Base-by-base conservation (phyloP, 2,888 invertebrate species). In the Amphimallon solstitiale region DNA sequence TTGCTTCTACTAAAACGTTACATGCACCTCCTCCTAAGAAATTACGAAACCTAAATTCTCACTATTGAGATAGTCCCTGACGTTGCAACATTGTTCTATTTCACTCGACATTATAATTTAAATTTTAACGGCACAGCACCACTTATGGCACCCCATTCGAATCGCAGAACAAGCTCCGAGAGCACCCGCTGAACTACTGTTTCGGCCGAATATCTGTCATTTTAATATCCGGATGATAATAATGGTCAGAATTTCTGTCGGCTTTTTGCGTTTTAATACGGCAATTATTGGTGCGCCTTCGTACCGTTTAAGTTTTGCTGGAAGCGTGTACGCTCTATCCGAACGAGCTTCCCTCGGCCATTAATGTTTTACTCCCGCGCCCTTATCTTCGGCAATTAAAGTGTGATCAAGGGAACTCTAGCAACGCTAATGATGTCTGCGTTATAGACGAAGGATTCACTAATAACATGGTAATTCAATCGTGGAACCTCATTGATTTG, bases 401-500 rank as follows among this genome's bases (percentile, higher is more conserved):
- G 49, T 49, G 61, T 43, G 60, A 65, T 65, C 65, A 65, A 40
- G 51, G 63, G 60, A 49, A 52, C 17, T 54, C 65, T 65, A 48
- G 65, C 60, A 21, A 60, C 60, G 65, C 65, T 65, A 65, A 65
- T 65, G 65, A 65, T 60, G 65, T 59, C 65, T 59, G 60, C 51
- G 65, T 51, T 65, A 65, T 65, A 65, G 48, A 63, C 67, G 63
- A 45, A 49, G 63, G 67, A 48, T 43, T 67, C 43, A 65, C 65
- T 65, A 68, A 68, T 68, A 68, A 62, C 65, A 65, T 61, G 68
- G 62, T 68, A 68, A 68, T 68, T 68, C 68, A 65, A 68, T 68
- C 68, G 65, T 14, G 48, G 61, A 45, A 65, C 60, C 51, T 56
- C 51, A 60, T 65, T 52, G 49, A 60, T 60, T 65, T 48, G 38